Conservation (phyloP, 1,140 invertebrate species). For the Diachasma alloeum region DNA sequence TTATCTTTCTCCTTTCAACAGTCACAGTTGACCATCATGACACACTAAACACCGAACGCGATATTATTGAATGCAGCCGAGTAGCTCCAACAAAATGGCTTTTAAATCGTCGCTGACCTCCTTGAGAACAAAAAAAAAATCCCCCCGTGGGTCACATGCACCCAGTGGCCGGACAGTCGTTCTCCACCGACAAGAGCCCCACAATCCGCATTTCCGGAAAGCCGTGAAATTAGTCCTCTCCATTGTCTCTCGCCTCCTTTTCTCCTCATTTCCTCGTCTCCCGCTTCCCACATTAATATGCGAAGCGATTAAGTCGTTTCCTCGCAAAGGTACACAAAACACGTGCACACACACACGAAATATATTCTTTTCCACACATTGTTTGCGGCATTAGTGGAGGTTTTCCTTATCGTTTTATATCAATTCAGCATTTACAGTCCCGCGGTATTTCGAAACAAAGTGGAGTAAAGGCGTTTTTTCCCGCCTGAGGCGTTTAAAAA, state of each 20-base stretch:
- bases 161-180: slow-evolving; percentile 27
- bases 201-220: slow-evolving; percentile 46
- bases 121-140: slow-evolving; percentile 4
- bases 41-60: neutral
- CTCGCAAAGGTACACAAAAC: slow-evolving; percentile 8
- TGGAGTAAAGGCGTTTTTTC: slow-evolving; percentile 46
- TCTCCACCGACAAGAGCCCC: neutral
- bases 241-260: slow-evolving; percentile 21
- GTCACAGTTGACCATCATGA: neutral
- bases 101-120: slow-evolving; percentile 55
- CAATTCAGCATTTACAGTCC: neutral
- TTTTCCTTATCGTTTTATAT: neutral
- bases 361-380: neutral
- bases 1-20: slow-evolving; percentile 3
- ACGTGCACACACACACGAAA: neutral
- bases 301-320: slow-evolving; percentile 38
- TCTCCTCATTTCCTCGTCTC: slow-evolving; percentile 24
- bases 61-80: neutral
- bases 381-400: neutral
- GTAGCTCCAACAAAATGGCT: slow-evolving; percentile 52
- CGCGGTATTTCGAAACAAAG: slow-evolving; percentile 38
- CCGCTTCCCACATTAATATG: slow-evolving; percentile 37
- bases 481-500: slow-evolving; percentile 51
- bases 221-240: slow-evolving; percentile 42
- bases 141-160: neutral